Evolutionary conservation across 2,888 invertebrate genomes (phyloP).

Genomic region (Drosophila robusta): DNA sequence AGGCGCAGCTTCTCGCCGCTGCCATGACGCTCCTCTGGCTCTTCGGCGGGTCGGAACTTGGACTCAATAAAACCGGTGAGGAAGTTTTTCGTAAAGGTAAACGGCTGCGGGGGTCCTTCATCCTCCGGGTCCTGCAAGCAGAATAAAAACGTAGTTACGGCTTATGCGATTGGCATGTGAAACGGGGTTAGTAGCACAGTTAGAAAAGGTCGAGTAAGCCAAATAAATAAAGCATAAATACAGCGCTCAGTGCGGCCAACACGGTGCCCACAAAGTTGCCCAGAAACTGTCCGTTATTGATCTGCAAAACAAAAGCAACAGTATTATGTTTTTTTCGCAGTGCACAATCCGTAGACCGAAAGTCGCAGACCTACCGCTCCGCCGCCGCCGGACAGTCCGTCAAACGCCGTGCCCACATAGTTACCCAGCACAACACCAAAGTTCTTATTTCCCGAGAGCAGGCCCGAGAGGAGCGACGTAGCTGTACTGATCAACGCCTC

Average conservation of each 20-base stretch:
- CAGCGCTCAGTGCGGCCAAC: constrained; percentile 84
- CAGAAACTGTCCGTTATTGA: constrained; percentile 84
- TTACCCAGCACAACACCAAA: constrained; percentile 84
- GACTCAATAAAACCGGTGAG: constrained; percentile 79
- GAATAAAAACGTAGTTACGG: background rate
- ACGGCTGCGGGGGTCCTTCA: constrained; percentile 83
- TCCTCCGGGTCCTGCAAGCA: constrained; percentile 84
- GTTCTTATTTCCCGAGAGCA: constrained; percentile 83
- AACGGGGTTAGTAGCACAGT: constrained; percentile 52
- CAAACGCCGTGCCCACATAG: constrained; percentile 84
- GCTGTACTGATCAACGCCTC: constrained; percentile 81
- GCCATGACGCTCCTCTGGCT: constrained; percentile 65
- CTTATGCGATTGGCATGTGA: too few relatives aligned
- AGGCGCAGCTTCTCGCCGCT: constrained; percentile 39
- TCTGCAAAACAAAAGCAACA: constrained; percentile 60
- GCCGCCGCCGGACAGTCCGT: constrained; percentile 85
- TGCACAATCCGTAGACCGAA: background rate
- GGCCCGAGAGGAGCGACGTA: constrained; percentile 82
- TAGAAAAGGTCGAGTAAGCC: constrained; percentile 6
- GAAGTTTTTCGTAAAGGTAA: constrained; percentile 81
- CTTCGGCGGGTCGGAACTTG: constrained; percentile 75
- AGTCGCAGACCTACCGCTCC: constrained; percentile 79
- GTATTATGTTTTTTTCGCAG: background rate
- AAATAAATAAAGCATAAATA: constrained; percentile 67
- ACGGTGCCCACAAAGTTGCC: constrained; percentile 84